Percentiles rank a stretch among this genome's conserved stretches.
These are phyloP conservation scores for Gallinago solitaria DNA, from an alignment of 2,797 vertebrate genomes.

Conservation along the genomic window DNA sequence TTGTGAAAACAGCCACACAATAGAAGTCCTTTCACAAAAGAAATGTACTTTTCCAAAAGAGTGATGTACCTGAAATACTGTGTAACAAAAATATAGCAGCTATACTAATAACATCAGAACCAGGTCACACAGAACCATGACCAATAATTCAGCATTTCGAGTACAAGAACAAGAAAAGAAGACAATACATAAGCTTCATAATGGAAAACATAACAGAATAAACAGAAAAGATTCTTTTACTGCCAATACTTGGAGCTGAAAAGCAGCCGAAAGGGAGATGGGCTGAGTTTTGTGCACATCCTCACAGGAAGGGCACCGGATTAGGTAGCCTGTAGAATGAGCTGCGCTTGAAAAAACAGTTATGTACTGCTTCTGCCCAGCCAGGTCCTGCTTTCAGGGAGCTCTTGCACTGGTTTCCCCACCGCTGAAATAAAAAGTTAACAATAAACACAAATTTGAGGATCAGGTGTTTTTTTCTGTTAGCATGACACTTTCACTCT, in stretches of 20 bases:
- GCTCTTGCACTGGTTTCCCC: neutral
- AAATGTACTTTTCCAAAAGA: constrained; percentile 49
- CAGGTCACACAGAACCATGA: constrained; percentile 43
- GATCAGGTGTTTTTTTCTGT: neutral
- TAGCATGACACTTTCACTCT: neutral
- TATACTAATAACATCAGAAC: constrained; percentile 49
- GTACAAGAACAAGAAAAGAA: constrained; percentile 37
- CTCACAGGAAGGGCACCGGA: neutral
- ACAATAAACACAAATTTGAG: neutral
- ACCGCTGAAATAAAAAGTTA: neutral
- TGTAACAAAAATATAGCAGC: constrained; percentile 41
- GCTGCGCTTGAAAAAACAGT: neutral
- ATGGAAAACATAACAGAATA: constrained; percentile 55
- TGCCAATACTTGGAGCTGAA: constrained; percentile 21
- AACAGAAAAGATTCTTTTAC: constrained; percentile 42
- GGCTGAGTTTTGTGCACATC: neutral
- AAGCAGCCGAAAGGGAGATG: neutral
- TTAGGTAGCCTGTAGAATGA: neutral
- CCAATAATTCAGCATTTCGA: constrained; percentile 32
- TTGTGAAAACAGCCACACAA: constrained; percentile 62
- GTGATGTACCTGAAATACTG: constrained; percentile 15
- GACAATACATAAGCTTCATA: constrained; percentile 46
- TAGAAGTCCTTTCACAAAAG: constrained; percentile 50
- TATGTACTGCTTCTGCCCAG: neutral
- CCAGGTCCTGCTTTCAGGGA: neutral